Evolutionary conservation across 2,888 invertebrate species (phyloP).

Genomic region (Pocota personata): DNA sequence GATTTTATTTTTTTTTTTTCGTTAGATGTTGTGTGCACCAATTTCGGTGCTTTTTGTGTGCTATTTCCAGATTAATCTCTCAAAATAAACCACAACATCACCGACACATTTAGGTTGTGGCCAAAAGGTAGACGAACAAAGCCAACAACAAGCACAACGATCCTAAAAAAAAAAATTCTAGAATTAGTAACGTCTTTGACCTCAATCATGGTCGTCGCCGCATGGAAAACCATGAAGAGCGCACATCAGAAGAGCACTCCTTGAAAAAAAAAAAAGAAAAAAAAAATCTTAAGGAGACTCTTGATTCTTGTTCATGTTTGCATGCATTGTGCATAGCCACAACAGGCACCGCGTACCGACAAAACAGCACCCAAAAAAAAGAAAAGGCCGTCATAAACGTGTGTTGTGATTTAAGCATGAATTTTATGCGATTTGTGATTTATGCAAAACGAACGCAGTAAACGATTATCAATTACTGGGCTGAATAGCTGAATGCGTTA

Average conservation of each 20-base stretch:
- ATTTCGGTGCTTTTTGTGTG: constrained; percentile 49
- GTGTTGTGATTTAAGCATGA: constrained; percentile 71
- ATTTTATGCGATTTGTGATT: constrained; percentile 72
- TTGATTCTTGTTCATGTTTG: constrained; percentile 30
- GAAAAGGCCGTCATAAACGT: constrained; percentile 51
- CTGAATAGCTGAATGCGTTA: constrained; percentile 63
- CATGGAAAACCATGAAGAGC: constrained; percentile 26
- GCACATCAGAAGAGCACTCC: constrained; percentile 7
- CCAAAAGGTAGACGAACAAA: constrained; percentile 58
- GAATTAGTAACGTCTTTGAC: constrained; percentile 74
- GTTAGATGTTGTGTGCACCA: constrained; percentile 40
- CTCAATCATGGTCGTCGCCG: constrained; percentile 68
- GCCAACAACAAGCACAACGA: constrained; percentile 28
- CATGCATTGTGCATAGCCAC: constrained; percentile 56
- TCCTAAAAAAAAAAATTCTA: constrained; percentile 25
- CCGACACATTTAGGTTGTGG: constrained; percentile 46
- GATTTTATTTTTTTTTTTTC: constrained; percentile 8
- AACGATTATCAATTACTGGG: constrained; percentile 71
- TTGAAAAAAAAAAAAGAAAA: constrained; percentile 4
- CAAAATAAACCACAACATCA: constrained; percentile 37
- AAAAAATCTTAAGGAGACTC: constrained; percentile 30
- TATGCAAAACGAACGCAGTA: constrained; percentile 70
- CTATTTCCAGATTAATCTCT: constrained; percentile 52
- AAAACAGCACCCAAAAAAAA: constrained; percentile 13
- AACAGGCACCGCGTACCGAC: constrained; percentile 1